Percentiles rank a stretch among this genome's conserved stretches.
Evolutionary conservation across 2,797 vertebrate genomes (phyloP).

Genomic region (Xenentodon cancila): DNA sequence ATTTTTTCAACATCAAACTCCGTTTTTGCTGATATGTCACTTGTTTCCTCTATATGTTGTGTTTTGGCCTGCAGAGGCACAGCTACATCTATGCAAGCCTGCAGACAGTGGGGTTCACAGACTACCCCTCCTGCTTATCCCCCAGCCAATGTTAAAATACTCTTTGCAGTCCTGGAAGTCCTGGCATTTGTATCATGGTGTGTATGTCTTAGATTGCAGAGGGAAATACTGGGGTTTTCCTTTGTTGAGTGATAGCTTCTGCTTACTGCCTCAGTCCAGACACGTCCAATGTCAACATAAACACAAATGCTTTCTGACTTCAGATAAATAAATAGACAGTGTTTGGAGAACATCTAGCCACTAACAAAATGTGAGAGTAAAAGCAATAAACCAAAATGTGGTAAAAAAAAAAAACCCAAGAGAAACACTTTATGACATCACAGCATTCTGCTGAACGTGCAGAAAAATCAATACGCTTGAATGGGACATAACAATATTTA

Average conservation of each 20-base stretch:
- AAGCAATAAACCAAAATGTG: too few relatives aligned
- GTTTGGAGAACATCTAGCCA: constrained; percentile 1
- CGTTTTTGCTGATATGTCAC: not conserved
- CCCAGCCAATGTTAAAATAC: constrained; percentile 13
- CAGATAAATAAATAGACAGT: not conserved
- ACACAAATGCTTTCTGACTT: not conserved
- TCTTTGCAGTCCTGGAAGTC: constrained; percentile 10
- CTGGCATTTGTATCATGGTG: constrained; percentile 17
- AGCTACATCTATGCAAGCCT: not conserved
- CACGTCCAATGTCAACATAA: constrained; percentile 2
- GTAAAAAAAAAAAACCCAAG: too few relatives aligned
- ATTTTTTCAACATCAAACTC: not conserved
- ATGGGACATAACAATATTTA: constrained; percentile 45
- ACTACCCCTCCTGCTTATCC: not conserved
- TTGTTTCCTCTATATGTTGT: not conserved
- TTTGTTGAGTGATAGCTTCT: constrained; percentile 3
- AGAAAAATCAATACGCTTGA: constrained; percentile 50
- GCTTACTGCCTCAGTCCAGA: constrained; percentile 1
- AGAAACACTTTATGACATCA: constrained; percentile 2
- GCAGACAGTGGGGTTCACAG: constrained; percentile 7
- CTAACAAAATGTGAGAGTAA: constrained; percentile 1
- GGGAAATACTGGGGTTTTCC: constrained; percentile 26
- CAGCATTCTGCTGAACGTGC: constrained; percentile 25
- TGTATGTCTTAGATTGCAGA: constrained; percentile 23
- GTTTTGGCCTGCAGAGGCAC: not conserved